These are phyloP conservation scores for Himalopsyche kuldschensis DNA, from an alignment of 2,888 invertebrate species.

Conservation along the genomic window DNA sequence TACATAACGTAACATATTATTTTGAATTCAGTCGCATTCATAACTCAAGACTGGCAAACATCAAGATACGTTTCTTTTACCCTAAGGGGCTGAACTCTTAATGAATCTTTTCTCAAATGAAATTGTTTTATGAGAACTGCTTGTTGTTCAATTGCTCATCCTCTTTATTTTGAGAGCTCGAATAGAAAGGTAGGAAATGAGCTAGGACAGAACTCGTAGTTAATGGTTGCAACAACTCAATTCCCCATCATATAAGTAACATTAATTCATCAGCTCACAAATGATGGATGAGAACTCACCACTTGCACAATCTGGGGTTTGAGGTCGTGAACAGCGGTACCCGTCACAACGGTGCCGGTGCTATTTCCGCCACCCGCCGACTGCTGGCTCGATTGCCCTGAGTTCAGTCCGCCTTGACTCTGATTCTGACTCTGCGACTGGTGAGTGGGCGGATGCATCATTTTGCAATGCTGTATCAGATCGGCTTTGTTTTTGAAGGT, in stretches of 20 bases:
- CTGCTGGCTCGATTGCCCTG: slow-evolving; percentile 43
- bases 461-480: slow-evolving; percentile 67
- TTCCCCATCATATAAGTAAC: neutral
- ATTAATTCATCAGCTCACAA: slow-evolving; percentile 52
- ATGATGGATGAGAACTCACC: slow-evolving; percentile 43
- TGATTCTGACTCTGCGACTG: slow-evolving; percentile 43
- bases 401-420: slow-evolving; percentile 56
- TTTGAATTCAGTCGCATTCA: no score
- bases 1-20: no score
- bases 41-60: no score
- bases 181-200: no score
- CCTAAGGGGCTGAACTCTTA: no score
- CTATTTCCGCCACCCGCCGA: neutral
- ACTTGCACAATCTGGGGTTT: slow-evolving; percentile 54
- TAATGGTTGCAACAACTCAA: no score
- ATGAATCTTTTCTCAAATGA: no score
- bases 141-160: no score
- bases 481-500: slow-evolving; percentile 73
- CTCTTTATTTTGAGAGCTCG: no score
- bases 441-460: slow-evolving; percentile 50
- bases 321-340: slow-evolving; percentile 49
- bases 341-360: slow-evolving; percentile 40
- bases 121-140: no score
- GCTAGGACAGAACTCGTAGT: no score
- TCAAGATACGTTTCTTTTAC: no score